Conservation (phyloP, 2,797 vertebrate genomes). For the Bucorvus abyssinicus region DNA sequence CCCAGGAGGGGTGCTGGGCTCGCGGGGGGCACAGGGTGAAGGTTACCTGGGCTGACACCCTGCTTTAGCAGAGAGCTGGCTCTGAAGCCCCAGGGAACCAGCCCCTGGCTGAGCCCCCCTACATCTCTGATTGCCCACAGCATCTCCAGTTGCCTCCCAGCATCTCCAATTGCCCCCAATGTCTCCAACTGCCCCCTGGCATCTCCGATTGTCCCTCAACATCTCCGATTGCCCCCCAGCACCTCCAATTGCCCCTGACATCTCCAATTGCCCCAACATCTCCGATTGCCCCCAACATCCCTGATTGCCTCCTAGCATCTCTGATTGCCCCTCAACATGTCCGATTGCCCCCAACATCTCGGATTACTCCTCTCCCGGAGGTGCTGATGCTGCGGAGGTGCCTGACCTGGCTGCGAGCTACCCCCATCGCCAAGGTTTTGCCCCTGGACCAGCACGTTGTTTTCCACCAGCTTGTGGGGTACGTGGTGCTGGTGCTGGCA, state of each 20-base stretch:
- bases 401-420: slow-evolving; percentile 83
- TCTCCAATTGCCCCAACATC: rapidly evolving
- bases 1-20: not conserved
- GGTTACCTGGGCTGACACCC: not conserved
- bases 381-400: slow-evolving; percentile 88
- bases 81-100: not conserved
- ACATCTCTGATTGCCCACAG: not conserved
- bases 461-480: slow-evolving; percentile 87
- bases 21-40: rapidly evolving
- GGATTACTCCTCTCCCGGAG: slow-evolving; percentile 44
- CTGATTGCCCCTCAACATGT: rapidly evolving
- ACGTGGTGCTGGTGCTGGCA: slow-evolving; percentile 75
- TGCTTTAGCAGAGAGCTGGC: not conserved
- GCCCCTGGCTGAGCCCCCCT: not conserved
- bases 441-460: slow-evolving; percentile 86
- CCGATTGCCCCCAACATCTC: not conserved
- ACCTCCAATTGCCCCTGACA: not conserved
- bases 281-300: not conserved
- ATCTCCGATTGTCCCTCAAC: not conserved
- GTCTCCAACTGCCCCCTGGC: rapidly evolving
- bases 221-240: not conserved
- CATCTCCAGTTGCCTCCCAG: rapidly evolving
- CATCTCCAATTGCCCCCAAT: not conserved
- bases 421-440: slow-evolving; percentile 80
- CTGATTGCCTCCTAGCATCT: not conserved